Evolutionary conservation across 2,888 invertebrate species (phyloP).

Genomic region (Gasteruption jaculator): DNA sequence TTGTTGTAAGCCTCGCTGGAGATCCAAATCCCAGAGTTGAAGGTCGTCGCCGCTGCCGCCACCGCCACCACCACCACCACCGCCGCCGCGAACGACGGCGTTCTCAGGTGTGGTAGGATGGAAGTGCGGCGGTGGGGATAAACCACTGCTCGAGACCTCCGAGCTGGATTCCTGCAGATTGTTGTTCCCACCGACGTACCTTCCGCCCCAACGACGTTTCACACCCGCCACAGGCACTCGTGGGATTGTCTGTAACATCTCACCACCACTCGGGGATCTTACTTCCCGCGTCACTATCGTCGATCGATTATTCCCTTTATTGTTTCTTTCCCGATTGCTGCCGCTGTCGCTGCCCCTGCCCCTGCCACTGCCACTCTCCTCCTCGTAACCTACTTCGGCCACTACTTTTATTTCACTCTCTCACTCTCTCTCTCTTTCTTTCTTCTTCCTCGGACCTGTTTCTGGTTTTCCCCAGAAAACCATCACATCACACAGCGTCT

Average conservation of each 20-base stretch:
- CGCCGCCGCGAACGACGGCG: too few species aligned
- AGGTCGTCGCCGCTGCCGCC: constrained; percentile 61
- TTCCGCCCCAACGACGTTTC: constrained; percentile 42
- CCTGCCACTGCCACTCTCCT: too few species aligned
- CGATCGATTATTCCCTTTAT: too few species aligned
- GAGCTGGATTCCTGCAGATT: constrained; percentile 45
- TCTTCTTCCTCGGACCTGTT: too few species aligned
- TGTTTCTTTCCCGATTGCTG: too few species aligned
- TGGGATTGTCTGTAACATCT: constrained; percentile 45
- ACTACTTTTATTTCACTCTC: too few species aligned
- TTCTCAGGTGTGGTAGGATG: constrained; percentile 70
- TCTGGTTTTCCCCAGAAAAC: too few species aligned
- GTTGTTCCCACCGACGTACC: constrained; percentile 24
- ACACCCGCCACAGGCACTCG: constrained; percentile 44
- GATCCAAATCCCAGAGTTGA: constrained; percentile 75
- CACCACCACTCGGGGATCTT: constrained; percentile 18
- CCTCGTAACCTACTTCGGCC: too few species aligned
- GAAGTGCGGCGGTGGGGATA: constrained; percentile 68
- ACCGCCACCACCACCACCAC: not conserved
- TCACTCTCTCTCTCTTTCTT: too few species aligned
- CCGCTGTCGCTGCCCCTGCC: too few species aligned
- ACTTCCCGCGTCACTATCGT: constrained; percentile 23
- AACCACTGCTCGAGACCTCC: constrained; percentile 46
- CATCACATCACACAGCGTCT: too few species aligned
- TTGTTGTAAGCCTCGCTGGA: constrained; percentile 50